Evolutionary conservation across 1,140 invertebrate genomes (phyloP), one percentile per base, ranked within the genome.

Genomic region (Drosophila guanche): DNA sequence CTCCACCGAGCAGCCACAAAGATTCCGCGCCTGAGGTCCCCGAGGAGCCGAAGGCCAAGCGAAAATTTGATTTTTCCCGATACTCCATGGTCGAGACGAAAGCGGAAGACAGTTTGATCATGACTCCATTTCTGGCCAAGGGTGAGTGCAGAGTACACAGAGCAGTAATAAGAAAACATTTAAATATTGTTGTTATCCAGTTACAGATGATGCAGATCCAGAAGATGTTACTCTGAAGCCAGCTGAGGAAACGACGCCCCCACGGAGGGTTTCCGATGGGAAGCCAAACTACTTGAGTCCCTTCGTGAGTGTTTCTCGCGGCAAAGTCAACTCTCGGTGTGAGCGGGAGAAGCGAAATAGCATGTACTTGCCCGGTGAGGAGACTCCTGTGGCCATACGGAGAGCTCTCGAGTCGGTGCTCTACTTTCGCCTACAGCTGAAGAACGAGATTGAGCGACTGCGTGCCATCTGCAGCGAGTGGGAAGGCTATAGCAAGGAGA

Each of bases 391-490:
- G 22, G 61, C 61, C 8, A 65, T 79, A 5, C 91, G 93, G 14
- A 91, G 92, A 10, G 91, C 93, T 45, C 66, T 92, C 56, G 91
- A 91, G 8, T 92, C 93, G 0, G 92, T 93, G 3, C 76, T 91
- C n/a, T 94, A 94, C 60, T 95, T 94, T 56, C 92, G 92, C 10
- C 65, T 89, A 41, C 86, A 94, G 40, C 70, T 94, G 12, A 79
- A 93, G 0, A 86, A 90, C 4, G 93, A 95, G 84, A 92, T 92
- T 3, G 48, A 79, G 0, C 91, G 93, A 42, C 88, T 94, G 0
- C 76, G 81, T 10, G 72, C 73, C 1, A 37, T 92, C 0, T 94
- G 93, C 55, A 53, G 91, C 0, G 74, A 91, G 20, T 94, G 94
- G 94, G 63, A 89, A 4, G 46, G 40, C 0, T 92, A 92, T 62